phyloP scores from a whole-genome alignment of 1,140 invertebrate genomes.

The Nilaparvata lugens region DNA sequence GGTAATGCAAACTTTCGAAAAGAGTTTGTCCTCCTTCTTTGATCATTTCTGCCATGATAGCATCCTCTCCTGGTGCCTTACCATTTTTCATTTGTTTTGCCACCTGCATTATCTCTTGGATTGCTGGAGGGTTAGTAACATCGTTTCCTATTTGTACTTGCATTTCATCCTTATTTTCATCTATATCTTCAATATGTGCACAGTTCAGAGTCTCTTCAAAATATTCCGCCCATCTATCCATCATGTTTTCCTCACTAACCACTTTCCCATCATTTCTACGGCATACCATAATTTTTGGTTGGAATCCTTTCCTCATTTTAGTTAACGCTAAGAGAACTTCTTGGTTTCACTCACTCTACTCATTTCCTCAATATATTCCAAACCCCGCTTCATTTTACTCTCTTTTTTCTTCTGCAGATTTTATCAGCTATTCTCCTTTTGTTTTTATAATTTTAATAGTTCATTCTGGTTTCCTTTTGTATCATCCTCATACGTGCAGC shows the following conservation, averaged over 20 bases:
- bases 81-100: conserved; percentile 3
- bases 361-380: not conserved
- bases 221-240: conserved; percentile 4
- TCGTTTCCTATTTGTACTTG: not conserved
- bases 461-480: not conserved
- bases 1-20: not conserved
- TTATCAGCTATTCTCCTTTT: not conserved
- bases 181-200: not conserved
- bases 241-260: not conserved
- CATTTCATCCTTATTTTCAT: not conserved
- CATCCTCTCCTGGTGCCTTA: conserved; percentile 6
- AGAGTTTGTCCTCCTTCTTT: conserved; percentile 5
- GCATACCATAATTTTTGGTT: not conserved
- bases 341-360: not conserved
- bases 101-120: conserved; percentile 4
- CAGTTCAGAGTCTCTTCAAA: not conserved
- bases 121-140: not conserved
- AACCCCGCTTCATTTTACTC: not conserved
- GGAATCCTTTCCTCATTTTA: conserved; percentile 1
- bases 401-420: conserved; percentile 1
- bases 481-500: no score
- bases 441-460: not conserved
- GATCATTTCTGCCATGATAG: conserved; percentile 3
- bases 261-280: not conserved
- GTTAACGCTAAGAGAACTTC: conserved; percentile 1